A percentile compares a stretch with the other conserved stretches of the same genome.
phyloP scores from a whole-genome alignment of 2,113 vertebrate species.

The Gambusia holbrooki region DNA sequence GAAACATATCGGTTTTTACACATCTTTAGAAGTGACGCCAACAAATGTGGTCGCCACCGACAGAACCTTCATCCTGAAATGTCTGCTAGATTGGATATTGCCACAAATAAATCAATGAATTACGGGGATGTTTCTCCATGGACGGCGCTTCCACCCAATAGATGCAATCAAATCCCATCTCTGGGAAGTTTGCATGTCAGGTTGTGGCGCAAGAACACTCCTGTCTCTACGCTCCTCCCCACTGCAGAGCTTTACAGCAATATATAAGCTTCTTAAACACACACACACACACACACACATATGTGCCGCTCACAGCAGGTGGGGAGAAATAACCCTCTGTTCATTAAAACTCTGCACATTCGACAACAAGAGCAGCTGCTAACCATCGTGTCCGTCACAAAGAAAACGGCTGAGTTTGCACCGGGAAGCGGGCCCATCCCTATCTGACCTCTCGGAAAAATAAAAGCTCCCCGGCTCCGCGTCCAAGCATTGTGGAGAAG shows the following conservation, averaged over 20 bases:
- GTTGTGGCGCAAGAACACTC: conserved; percentile 27
- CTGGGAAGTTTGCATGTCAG: not conserved
- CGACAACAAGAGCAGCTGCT: conserved; percentile 51
- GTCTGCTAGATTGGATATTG: not conserved
- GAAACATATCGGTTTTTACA: too few species aligned
- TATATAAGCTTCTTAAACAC: conserved; percentile 72
- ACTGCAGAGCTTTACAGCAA: conserved; percentile 48
- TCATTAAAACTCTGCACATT: conserved; percentile 52
- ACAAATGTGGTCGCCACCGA: too few species aligned
- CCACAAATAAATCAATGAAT: not conserved
- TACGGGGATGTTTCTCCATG: not conserved
- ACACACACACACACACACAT: conserved; percentile 14
- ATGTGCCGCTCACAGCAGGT: conserved; percentile 11
- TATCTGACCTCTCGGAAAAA: conserved; percentile 35
- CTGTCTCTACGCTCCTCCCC: conserved; percentile 38
- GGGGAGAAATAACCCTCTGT: conserved; percentile 57
- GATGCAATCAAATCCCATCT: not conserved
- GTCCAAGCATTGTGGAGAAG: conserved; percentile 6
- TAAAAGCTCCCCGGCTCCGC: conserved; percentile 21
- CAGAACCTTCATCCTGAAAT: not conserved
- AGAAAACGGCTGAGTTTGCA: conserved; percentile 57
- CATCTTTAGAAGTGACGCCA: too few species aligned
- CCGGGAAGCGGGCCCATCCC: conserved; percentile 17
- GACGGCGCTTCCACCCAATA: not conserved
- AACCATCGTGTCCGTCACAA: conserved; percentile 47